Evolutionary conservation across 2,113 vertebrate genomes (phyloP), one percentile per base, ranked within the genome.

Genomic region (Trogon melanurus): DNA sequence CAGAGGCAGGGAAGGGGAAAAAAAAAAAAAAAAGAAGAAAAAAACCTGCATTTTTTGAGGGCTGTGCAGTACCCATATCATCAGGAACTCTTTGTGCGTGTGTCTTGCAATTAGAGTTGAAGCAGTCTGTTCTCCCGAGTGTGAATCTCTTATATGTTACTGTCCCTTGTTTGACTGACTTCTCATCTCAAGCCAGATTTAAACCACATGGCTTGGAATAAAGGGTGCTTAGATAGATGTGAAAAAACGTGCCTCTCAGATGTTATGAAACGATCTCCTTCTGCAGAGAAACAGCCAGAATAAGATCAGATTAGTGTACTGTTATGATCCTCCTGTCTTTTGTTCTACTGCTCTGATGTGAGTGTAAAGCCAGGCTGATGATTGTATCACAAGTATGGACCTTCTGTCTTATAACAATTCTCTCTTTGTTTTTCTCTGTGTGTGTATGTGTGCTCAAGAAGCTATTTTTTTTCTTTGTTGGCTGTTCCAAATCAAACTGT

Each of bases 271-370:
- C 3, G 2, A 38, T 74, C 38, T 57, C 51, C 38, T 70, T 67
- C 89, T 66, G 2, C 38, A 75, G 56, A 93, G 64, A 54, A 57
- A 83, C 56, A 93, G 61, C 18, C 53, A 86, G 72, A 88, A 51
- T 92, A 74, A 93, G 34, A 91, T 85, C 79, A 96, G 86, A 92
- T 93, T 92, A 92, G 19, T 92, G 51, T 70, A 34, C 79, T 95
- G 48, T 71, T 89, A 85, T 92, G 91, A 93, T 91, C 54, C n/a
- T 41, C 22, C 51, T 69, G 20, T 76, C 88, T 85, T 94, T 89
- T 92, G 30, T 87, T 91, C 62, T 90, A n/a, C 82, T 91, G 81
- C 51, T 95, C 23, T 79, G n/a, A 85, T 80, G 71, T 48, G 61
- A 83, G 27, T 1, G 0, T 34, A 95, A 96, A 95, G 64, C 70